phyloP scores from a whole-genome alignment of 2,113 vertebrate species.

The Crotalus tigris region DNA sequence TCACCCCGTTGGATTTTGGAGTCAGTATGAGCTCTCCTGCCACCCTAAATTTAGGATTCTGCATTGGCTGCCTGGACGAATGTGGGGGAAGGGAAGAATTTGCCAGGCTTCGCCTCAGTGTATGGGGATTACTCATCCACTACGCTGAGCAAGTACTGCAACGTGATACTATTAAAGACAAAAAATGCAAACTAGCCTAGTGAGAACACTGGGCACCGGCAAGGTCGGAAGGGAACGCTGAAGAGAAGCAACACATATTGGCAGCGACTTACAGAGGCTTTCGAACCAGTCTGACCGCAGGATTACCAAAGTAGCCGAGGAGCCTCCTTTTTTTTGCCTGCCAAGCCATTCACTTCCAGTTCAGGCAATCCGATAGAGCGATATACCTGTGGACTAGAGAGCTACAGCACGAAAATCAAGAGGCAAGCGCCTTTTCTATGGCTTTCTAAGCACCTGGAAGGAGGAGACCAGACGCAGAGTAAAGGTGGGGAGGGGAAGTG shows the following conservation, averaged over 20 bases:
- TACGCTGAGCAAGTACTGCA: neutral
- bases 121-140: neutral
- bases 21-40: neutral
- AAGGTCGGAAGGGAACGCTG: neutral
- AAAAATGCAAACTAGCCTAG: neutral
- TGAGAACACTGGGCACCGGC: neutral
- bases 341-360: neutral
- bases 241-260: neutral
- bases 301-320: neutral
- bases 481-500: too few relatives aligned
- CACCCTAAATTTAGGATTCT: neutral
- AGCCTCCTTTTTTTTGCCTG: neutral
- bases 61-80: neutral
- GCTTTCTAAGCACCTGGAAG: neutral
- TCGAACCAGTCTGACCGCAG: neutral
- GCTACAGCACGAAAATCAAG: neutral
- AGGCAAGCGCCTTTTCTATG: neutral
- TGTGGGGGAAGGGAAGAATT: neutral
- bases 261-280: neutral
- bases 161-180: neutral
- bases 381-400: neutral
- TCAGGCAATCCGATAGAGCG: neutral
- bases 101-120: neutral
- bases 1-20: neutral
- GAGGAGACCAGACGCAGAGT: neutral